Evolutionary conservation across 2,888 invertebrate genomes (phyloP).

Genomic region (Syrista parreyssii): DNA sequence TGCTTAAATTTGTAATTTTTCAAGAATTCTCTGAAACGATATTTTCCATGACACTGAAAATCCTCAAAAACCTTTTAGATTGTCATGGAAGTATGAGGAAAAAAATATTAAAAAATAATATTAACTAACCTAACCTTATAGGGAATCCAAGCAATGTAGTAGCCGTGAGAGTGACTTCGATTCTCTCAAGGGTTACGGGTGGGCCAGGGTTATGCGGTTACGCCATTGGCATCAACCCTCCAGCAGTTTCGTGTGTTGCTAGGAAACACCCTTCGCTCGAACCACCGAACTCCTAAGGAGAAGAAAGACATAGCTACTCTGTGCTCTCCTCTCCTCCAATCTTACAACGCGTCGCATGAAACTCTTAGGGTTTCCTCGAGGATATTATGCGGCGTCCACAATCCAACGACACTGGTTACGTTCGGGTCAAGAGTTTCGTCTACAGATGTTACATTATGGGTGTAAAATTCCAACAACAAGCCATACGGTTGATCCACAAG

Average conservation of each 20-base stretch:
- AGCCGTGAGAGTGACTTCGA: not conserved
- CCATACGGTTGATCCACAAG: not conserved
- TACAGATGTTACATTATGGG: not conserved
- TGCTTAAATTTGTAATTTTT: not conserved
- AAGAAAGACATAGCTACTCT: slow-evolving; percentile 29
- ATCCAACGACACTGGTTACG: not conserved
- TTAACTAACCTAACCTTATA: not conserved
- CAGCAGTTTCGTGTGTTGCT: slow-evolving; percentile 60
- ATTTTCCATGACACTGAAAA: not conserved
- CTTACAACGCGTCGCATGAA: slow-evolving; percentile 36
- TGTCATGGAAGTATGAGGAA: not conserved
- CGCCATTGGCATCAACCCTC: slow-evolving; percentile 54
- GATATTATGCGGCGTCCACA: slow-evolving; percentile 12
- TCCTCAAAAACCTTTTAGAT: not conserved
- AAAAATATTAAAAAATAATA: not conserved
- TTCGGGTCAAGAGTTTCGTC: not conserved
- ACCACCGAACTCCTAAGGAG: slow-evolving; percentile 44
- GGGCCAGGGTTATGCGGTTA: slow-evolving; percentile 34
- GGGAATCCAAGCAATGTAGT: not conserved
- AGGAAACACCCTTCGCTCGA: slow-evolving; percentile 61
- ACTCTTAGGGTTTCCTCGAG: slow-evolving; percentile 27
- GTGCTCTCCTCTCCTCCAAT: slow-evolving; percentile 40
- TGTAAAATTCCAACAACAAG: not conserved
- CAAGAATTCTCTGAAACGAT: not conserved
- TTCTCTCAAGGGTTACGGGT: not conserved